Percentiles rank a stretch among this genome's conserved stretches.
phyloP scores from a whole-genome alignment of 2,113 vertebrate genomes.

The Hydrolagus affinis region DNA sequence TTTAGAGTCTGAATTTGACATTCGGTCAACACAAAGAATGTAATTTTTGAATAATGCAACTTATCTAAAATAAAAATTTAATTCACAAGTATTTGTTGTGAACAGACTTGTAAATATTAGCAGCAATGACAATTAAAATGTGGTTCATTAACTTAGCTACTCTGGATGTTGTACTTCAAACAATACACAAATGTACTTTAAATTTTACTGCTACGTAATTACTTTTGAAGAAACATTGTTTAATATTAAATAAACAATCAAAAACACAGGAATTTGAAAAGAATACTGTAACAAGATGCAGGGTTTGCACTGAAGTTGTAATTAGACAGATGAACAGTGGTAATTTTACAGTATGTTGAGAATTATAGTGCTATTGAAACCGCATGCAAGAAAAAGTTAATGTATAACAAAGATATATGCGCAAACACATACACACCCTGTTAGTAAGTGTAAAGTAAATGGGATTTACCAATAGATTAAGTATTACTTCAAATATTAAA shows the following conservation, averaged over 20 bases:
- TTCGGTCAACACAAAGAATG: not conserved
- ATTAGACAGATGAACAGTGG: not conserved
- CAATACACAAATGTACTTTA: not conserved
- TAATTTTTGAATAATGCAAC: not conserved
- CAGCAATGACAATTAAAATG: not conserved
- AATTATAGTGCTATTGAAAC: too few species aligned
- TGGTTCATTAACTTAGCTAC: not conserved
- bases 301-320: not conserved
- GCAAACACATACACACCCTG: too few species aligned
- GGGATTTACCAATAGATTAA: too few species aligned
- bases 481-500: too few species aligned
- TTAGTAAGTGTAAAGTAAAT: too few species aligned
- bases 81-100: not conserved
- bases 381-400: too few species aligned
- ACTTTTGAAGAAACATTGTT: not conserved
- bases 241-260: not conserved
- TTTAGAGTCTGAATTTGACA: not conserved
- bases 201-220: not conserved
- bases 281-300: not conserved
- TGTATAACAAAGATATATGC: too few species aligned
- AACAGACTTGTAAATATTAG: not conserved
- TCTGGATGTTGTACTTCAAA: not conserved
- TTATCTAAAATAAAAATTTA: not conserved
- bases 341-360: not conserved
- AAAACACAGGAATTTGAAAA: not conserved